Evolutionary conservation across 2,888 invertebrate genomes (phyloP).

Genomic region (Stenchaetothrips biformis): DNA sequence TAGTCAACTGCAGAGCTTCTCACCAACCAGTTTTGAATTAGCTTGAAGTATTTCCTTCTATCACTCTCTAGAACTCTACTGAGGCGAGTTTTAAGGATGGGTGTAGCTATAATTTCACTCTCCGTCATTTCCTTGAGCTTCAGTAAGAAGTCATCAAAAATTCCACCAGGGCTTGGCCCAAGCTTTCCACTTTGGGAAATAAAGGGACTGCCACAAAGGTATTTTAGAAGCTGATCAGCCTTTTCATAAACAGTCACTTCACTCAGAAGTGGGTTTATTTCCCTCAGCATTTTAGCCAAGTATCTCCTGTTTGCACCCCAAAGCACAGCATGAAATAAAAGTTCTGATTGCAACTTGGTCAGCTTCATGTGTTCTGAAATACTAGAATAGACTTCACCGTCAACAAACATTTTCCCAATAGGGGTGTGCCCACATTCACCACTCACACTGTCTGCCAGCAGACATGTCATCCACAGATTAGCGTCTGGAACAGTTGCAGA

Average conservation of each 20-base stretch:
- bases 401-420: background rate
- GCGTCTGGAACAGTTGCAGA: background rate
- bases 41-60: background rate
- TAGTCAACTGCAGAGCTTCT: conserved; percentile 1
- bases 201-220: background rate
- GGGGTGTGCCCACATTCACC: background rate
- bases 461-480: background rate
- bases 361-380: background rate
- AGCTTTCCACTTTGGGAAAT: background rate
- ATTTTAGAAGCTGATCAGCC: background rate
- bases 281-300: background rate
- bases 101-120: background rate
- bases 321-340: background rate
- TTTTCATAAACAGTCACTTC: background rate
- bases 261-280: background rate
- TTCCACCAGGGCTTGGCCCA: background rate
- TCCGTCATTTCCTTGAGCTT: background rate
- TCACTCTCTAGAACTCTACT: conserved; percentile 9
- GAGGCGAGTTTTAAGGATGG: background rate
- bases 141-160: background rate
- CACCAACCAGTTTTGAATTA: background rate
- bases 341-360: background rate
- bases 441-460: background rate
- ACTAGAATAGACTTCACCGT: background rate
- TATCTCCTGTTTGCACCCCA: background rate